These are phyloP conservation scores for Pseudoips prasinana DNA, from an alignment of 2,888 invertebrate genomes.

Conservation along the genomic window DNA sequence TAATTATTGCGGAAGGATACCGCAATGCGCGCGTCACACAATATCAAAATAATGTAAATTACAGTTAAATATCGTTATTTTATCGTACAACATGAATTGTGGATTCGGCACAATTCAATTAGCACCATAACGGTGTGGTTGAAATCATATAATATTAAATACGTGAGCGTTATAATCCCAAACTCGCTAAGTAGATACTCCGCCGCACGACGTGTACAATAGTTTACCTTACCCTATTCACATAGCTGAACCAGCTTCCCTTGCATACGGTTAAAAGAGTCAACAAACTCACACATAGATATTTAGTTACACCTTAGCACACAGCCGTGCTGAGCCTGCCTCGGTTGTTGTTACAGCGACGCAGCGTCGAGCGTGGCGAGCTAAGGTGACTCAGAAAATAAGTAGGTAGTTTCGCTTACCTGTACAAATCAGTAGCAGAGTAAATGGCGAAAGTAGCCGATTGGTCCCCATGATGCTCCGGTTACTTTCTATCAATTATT, in stretches of 20 bases:
- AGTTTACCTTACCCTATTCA: constrained; percentile 24
- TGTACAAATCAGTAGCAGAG: constrained; percentile 73
- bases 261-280: constrained; percentile 33
- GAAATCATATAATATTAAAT: too few species aligned
- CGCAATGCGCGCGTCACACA: too few species aligned
- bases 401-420: constrained; percentile 70
- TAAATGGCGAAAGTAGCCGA: constrained; percentile 73
- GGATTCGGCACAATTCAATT: too few species aligned
- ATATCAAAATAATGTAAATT: too few species aligned
- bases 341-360: constrained; percentile 49
- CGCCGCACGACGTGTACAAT: too few species aligned
- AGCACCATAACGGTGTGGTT: too few species aligned
- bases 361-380: constrained; percentile 42
- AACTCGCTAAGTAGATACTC: too few species aligned
- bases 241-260: constrained; percentile 29
- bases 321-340: constrained; percentile 24
- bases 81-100: too few species aligned
- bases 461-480: constrained; percentile 64
- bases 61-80: too few species aligned
- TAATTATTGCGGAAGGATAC: too few species aligned
- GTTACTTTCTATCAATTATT: constrained; percentile 63
- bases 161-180: too few species aligned
- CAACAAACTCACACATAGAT: constrained; percentile 43
- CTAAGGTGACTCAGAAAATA: constrained; percentile 67
- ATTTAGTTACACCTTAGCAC: constrained; percentile 23